These are phyloP conservation scores for Epinotia nisella DNA, from an alignment of 2,888 invertebrate genomes.

Conservation along the genomic window DNA sequence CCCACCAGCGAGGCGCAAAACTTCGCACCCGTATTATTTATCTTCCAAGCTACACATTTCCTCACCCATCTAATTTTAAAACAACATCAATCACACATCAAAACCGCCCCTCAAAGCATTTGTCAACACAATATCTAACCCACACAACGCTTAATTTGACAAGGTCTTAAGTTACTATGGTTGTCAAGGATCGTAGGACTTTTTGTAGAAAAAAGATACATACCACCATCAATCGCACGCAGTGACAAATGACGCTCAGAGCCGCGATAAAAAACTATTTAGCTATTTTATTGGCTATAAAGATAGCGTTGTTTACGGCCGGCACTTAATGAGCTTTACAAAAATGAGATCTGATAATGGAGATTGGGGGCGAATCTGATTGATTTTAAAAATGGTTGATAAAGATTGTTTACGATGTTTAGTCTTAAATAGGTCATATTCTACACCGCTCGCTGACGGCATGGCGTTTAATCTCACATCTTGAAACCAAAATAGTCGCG, in stretches of 20 bases:
- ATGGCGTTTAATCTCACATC: too few species aligned
- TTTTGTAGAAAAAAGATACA: neutral
- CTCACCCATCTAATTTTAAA: constrained; percentile 39
- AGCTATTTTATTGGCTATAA: constrained; percentile 68
- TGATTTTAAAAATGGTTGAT: constrained; percentile 21
- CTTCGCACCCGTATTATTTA: constrained; percentile 7
- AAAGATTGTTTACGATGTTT: neutral
- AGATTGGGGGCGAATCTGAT: constrained; percentile 11
- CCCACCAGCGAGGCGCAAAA: constrained; percentile 2
- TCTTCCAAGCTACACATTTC: constrained; percentile 2
- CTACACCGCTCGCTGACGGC: too few species aligned
- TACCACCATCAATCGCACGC: constrained; percentile 57
- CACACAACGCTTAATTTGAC: constrained; percentile 12
- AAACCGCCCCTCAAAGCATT: constrained; percentile 36
- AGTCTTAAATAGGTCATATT: neutral
- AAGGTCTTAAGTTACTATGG: neutral
- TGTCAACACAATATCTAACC: constrained; percentile 40
- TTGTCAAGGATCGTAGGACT: neutral
- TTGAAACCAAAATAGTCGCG: too few species aligned
- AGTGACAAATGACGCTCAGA: constrained; percentile 62
- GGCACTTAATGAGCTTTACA: constrained; percentile 24
- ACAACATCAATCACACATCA: constrained; percentile 41
- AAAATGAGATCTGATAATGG: constrained; percentile 31
- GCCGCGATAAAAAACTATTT: constrained; percentile 69
- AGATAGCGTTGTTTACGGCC: constrained; percentile 55